Evolutionary conservation across 1,140 invertebrate species (phyloP), one percentile per base, ranked within the genome.

Genomic region (Microplitis mediator): DNA sequence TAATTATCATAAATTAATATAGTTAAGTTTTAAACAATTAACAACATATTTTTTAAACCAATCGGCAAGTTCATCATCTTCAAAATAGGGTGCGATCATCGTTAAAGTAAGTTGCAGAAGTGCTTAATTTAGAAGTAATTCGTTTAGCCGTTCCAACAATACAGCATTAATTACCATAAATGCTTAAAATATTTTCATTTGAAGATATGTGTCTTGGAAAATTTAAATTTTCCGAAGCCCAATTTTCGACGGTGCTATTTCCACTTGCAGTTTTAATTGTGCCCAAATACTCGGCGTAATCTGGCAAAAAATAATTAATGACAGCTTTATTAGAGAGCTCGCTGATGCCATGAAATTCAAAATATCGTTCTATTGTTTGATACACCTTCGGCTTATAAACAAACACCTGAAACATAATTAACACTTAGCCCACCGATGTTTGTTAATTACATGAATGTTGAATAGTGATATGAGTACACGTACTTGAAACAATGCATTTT

Each of bases 1-100:
- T 23, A 23, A 23, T 23, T 23, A 84, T 92, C 90, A 92, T 91
- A 94, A 92, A 79, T 96, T 96, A 74, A 92, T 91, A 85, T 96
- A 94, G 93, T 94, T 95, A 51, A 95, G 86, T 88, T 95, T 94
- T 80, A 95, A 90, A 85, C 94, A 93, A 88, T 96, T 95, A 83
- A 95, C 93, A 79, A 96, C 90, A 51, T 95, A 92, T 88, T 95
- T 93, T 69, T 93, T 90, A 85, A 95, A 95, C 93, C 93, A 95
- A 76, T 91, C 88, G 31, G 80, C 78, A 78, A 90, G 89, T 79
- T 93, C 92, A 5, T 89, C 84, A 74, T 95, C 91, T 72, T 92
- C 92, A 78, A 96, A 94, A 1, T 92, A 90, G 2, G 93, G 91
- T 36, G 91, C 90, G 65, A 96, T 85, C 54, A 93, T 93, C 76